Evolutionary conservation across 2,797 vertebrate genomes (phyloP).

Genomic region (Sciurus vulgaris): DNA sequence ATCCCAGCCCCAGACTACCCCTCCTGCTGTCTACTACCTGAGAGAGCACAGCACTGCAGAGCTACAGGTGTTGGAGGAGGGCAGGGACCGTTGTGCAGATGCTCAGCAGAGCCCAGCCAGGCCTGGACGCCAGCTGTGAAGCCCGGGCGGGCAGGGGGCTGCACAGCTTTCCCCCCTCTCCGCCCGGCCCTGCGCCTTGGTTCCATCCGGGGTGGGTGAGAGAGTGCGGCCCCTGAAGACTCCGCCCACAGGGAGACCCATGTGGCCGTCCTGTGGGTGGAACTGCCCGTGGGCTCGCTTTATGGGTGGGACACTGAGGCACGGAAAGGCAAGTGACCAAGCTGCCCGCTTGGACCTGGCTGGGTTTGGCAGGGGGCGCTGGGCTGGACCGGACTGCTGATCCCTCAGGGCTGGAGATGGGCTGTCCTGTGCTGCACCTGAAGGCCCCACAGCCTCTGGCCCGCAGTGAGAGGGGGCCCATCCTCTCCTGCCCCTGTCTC

Average conservation of each 20-base stretch:
- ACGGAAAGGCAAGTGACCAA: neutral
- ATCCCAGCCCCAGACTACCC: neutral
- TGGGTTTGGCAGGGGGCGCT: fast-evolving
- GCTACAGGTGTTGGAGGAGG: no score
- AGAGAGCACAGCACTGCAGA: no score
- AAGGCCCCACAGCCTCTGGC: neutral
- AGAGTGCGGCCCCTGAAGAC: fast-evolving
- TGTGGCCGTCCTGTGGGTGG: fast-evolving
- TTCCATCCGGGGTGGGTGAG: fast-evolving
- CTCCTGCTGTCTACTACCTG: neutral
- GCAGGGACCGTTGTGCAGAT: no score
- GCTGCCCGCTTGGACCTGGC: neutral
- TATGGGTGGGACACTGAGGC: neutral
- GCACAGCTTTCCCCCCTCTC: neutral
- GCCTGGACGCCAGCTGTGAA: no score
- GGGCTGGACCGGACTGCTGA: fast-evolving
- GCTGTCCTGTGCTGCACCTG: neutral
- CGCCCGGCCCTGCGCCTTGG: neutral
- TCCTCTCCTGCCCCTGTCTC: fast-evolving
- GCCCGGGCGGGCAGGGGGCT: no score
- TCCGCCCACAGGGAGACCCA: neutral
- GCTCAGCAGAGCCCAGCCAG: no score
- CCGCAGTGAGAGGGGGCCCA: fast-evolving
- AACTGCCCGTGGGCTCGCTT: fast-evolving
- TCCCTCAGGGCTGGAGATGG: neutral